These are phyloP conservation scores for Nephrotoma flavescens DNA, from an alignment of 2,888 invertebrate species.

Conservation along the genomic window DNA sequence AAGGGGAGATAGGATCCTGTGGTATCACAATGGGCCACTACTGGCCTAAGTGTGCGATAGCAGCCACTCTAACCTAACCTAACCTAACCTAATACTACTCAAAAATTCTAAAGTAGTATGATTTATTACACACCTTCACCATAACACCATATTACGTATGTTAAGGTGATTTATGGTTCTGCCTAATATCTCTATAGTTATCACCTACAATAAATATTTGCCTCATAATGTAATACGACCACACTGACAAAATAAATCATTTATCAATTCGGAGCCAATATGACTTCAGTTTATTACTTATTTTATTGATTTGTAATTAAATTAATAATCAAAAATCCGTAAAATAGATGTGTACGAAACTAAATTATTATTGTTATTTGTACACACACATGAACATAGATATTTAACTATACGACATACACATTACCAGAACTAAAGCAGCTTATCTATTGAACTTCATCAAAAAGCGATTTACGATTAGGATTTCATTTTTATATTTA, in stretches of 20 bases:
- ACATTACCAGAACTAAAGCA: neutral
- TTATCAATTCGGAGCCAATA: neutral
- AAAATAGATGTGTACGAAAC: neutral
- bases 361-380: neutral
- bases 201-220: neutral
- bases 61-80: too few species aligned
- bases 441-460: neutral
- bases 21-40: too few species aligned
- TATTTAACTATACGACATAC: neutral
- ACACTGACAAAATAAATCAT: neutral
- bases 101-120: too few species aligned
- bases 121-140: neutral
- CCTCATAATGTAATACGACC: neutral
- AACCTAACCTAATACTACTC: too few species aligned
- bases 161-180: neutral
- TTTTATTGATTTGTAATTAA: neutral
- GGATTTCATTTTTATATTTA: neutral
- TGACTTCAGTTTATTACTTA: neutral
- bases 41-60: too few species aligned
- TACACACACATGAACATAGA: neutral
- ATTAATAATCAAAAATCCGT: neutral
- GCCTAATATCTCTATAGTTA: neutral
- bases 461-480: neutral
- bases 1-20: too few species aligned
- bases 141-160: neutral